A percentile compares a stretch with the other conserved stretches of the same genome.
phyloP scores from a whole-genome alignment of 2,888 invertebrate genomes.

The Mythimna loreyi region DNA sequence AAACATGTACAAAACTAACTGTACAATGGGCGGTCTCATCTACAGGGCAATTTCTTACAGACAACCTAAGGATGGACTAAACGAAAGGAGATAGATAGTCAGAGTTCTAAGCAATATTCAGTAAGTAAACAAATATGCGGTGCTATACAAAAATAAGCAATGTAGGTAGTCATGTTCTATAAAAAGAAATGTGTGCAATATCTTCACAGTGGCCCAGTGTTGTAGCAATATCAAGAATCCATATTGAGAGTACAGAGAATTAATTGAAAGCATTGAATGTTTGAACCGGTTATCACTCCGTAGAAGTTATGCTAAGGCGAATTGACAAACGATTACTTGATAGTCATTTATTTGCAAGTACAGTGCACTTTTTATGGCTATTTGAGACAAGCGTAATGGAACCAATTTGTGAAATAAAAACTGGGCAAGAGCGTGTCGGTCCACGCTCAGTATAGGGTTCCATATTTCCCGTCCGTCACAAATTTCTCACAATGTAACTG shows the following conservation, averaged over 20 bases:
- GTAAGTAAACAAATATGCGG: background rate
- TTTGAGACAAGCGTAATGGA: no score
- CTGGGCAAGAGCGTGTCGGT: no score
- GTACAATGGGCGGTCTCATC: no score
- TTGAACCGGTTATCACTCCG: slow-evolving; percentile 31
- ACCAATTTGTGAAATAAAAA: no score
- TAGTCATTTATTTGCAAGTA: slow-evolving; percentile 21
- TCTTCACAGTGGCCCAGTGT: slow-evolving; percentile 39
- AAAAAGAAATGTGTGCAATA: slow-evolving; percentile 39
- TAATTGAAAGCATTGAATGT: slow-evolving; percentile 43
- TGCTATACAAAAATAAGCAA: background rate
- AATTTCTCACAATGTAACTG: no score
- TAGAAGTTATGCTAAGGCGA: slow-evolving; percentile 46
- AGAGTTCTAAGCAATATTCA: background rate
- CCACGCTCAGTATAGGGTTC: no score
- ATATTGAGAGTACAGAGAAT: slow-evolving; percentile 48
- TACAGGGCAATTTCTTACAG: no score
- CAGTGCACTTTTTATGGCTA: background rate
- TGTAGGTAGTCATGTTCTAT: slow-evolving; percentile 29
- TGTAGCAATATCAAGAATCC: slow-evolving; percentile 41
- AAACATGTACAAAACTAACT: no score
- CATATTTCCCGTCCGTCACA: no score
- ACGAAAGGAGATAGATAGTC: no score
- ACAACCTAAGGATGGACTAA: no score
- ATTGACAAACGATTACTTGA: slow-evolving; percentile 31